Evolutionary conservation across 2,113 vertebrate species (phyloP), one percentile per base, ranked within the genome.

Genomic region (Irena cyanogastra): DNA sequence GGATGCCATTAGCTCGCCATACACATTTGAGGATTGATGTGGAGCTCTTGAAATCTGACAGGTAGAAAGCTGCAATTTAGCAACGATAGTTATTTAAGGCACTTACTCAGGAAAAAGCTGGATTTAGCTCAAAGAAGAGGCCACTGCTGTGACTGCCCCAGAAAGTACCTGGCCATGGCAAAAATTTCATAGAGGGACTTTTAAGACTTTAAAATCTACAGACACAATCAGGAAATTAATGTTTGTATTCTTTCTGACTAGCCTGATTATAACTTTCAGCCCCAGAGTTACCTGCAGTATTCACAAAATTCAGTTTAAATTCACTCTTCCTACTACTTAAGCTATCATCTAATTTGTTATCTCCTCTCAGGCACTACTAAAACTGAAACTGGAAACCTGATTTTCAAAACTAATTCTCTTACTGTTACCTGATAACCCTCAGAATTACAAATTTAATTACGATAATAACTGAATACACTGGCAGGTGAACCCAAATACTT

Each of bases 81-180:
- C 93, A 94, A 87, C n/a, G n/a, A 83, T 47, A 41, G 83, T 81
- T 95, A 96, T 96, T 97, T 95, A 92, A 91, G 96, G 93, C 95
- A 85, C 64, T 87, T 90, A 64, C 65, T 88, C 71, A 74, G 79
- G 89, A 95, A 97, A 90, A 88, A 93, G 93, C 72, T 94, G 92
- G 65, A 96, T 94, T 97, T 91, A 97, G 96, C 93, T 87, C 88
- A 65, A 23, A 63, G 54, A 95, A 94, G 82, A 95, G 95, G 91
- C 66, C 2, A 2, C 64, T 95, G 97, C 96, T 95, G 63, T 23
- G 83, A 96, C 72, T 97, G 92, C 92, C 95, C 93, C 95, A 89
- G 87, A 97, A 93, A 96, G 52, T 33, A 84, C 94, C 88, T 63
- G 93, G 79, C 19, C 19, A 87, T 27, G 57, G 87, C 87, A 92